These are phyloP conservation scores for Nyctibius grandis DNA, from an alignment of 2,797 vertebrate species.

Conservation along the genomic window DNA sequence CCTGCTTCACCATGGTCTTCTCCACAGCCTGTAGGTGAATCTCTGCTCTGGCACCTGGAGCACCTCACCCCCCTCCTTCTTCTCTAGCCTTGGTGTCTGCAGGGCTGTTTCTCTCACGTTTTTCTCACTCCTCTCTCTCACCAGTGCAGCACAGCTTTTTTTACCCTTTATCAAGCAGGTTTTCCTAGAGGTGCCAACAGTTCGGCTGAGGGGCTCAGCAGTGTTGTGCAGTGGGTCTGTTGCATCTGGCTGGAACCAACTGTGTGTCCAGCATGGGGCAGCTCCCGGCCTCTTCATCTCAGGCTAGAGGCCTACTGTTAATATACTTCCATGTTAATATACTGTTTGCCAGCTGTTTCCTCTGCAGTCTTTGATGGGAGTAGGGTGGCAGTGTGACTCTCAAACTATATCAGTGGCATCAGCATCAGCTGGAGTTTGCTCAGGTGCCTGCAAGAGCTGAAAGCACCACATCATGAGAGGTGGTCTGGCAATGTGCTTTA, in stretches of 20 bases:
- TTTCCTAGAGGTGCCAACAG: not conserved
- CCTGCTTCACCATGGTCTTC: not conserved
- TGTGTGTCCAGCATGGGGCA: accelerated
- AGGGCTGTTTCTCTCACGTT: not conserved
- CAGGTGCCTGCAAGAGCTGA: not conserved
- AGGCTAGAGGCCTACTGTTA: not conserved
- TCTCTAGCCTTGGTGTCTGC: not conserved
- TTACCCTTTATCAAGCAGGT: not conserved
- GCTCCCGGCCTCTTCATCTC: accelerated
- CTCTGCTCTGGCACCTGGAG: too few relatives aligned
- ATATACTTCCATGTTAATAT: not conserved
- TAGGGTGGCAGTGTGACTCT: not conserved
- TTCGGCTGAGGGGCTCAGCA: not conserved
- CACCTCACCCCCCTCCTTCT: not conserved
- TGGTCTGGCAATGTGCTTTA: not conserved
- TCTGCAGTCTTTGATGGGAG: not conserved
- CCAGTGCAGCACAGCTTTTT: not conserved
- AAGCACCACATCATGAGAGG: not conserved
- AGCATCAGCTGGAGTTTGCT: not conserved
- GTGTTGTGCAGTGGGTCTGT: accelerated
- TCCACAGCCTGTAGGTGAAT: too few relatives aligned
- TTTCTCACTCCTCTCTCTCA: not conserved
- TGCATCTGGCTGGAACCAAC: accelerated
- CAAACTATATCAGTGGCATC: not conserved
- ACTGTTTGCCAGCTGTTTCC: not conserved